These are phyloP conservation scores for Momotus momota DNA, from an alignment of 2,797 vertebrate genomes.

Conservation along the genomic window DNA sequence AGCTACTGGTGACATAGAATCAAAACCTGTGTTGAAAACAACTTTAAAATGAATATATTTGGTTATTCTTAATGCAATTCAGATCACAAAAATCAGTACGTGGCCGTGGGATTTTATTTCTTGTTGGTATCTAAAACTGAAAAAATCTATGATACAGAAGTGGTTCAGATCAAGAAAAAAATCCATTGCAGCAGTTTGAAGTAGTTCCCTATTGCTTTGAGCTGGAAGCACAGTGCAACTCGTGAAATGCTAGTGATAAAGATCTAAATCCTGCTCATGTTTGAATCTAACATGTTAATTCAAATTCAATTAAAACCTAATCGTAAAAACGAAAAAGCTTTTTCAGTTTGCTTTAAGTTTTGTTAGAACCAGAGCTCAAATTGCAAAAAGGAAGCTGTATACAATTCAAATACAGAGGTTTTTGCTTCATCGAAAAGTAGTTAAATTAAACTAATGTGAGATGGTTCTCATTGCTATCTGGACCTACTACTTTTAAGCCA, in stretches of 20 bases:
- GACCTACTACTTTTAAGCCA: neutral
- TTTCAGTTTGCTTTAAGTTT: neutral
- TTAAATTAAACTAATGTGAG: neutral
- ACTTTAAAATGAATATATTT: neutral
- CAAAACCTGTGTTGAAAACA: neutral
- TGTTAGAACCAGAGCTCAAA: neutral
- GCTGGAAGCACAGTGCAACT: neutral
- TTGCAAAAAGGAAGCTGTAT: neutral
- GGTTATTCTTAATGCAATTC: neutral
- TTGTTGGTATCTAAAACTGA: neutral
- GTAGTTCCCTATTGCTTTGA: neutral
- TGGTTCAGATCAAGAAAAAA: neutral
- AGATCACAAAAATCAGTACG: neutral
- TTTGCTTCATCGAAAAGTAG: rapidly evolving
- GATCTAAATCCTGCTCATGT: neutral
- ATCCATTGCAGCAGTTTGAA: neutral
- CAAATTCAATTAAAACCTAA: neutral
- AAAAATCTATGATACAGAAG: neutral
- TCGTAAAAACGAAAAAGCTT: neutral
- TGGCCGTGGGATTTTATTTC: neutral
- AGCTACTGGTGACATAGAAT: neutral
- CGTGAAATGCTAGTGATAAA: neutral
- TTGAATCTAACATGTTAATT: neutral
- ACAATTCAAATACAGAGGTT: neutral
- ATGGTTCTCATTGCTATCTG: neutral